These are phyloP conservation scores for Melipona bicolor DNA, from an alignment of 2,888 invertebrate genomes.

Conservation along the genomic window DNA sequence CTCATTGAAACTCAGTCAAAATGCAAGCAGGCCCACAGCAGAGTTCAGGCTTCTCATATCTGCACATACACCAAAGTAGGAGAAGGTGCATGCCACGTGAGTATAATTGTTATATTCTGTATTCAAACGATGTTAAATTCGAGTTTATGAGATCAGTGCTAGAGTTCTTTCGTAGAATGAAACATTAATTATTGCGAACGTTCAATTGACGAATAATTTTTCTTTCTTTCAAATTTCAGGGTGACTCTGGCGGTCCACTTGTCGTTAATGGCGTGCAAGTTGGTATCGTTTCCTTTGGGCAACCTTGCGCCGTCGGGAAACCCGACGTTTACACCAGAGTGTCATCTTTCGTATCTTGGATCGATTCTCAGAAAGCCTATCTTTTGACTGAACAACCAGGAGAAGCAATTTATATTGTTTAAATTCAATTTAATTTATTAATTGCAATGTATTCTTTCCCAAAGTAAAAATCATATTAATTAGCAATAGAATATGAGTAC, in stretches of 20 bases:
- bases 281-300: conserved; percentile 74
- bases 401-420: background rate
- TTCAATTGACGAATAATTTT: background rate
- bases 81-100: conserved; percentile 80
- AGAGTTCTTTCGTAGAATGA: background rate
- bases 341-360: conserved; percentile 64
- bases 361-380: conserved; percentile 42
- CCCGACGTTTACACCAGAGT: conserved; percentile 74
- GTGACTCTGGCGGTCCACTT: conserved; percentile 71
- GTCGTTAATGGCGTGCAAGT: conserved; percentile 52
- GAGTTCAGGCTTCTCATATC: conserved; percentile 69
- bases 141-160: background rate
- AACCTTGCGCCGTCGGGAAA: conserved; percentile 68
- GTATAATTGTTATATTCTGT: conserved; percentile 39
- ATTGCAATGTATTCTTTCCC: background rate
- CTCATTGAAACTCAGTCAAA: conserved; percentile 53
- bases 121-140: background rate
- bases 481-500: no score
- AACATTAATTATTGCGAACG: background rate
- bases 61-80: conserved; percentile 78
- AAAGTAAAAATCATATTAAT: no score
- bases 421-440: background rate
- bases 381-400: background rate
- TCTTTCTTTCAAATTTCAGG: conserved; percentile 42
- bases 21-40: conserved; percentile 59